Evolutionary conservation across 2,113 vertebrate genomes (phyloP).

Genomic region (Apeltes quadracus): DNA sequence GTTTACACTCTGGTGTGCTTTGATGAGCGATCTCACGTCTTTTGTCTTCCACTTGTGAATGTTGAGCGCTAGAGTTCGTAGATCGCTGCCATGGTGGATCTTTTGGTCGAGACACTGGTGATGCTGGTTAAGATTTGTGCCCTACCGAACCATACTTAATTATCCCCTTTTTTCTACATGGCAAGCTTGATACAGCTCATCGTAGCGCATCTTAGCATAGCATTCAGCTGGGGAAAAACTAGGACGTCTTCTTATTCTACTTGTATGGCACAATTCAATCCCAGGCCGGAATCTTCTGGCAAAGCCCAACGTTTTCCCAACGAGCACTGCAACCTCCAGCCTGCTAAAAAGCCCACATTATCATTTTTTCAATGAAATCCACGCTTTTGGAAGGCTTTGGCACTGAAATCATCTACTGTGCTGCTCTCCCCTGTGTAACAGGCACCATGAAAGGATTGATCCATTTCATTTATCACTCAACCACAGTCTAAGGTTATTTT

Average conservation of each 20-base stretch:
- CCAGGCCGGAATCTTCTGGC: conserved; percentile 39
- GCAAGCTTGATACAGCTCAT: conserved; percentile 52
- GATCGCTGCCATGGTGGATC: conserved; percentile 5
- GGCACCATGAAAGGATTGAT: conserved; percentile 16
- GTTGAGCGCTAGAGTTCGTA: conserved; percentile 1
- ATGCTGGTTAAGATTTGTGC: conserved; percentile 58
- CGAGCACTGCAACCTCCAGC: conserved; percentile 54
- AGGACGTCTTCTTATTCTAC: conserved; percentile 53
- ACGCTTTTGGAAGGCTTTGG: conserved; percentile 43
- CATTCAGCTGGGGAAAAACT: conserved; percentile 58
- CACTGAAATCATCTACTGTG: conserved; percentile 23
- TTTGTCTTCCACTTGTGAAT: not conserved
- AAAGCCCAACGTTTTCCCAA: conserved; percentile 41
- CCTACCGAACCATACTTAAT: conserved; percentile 42
- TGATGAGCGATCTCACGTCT: conserved; percentile 6
- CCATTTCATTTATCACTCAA: not conserved
- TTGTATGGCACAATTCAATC: conserved; percentile 50
- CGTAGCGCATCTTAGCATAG: conserved; percentile 58
- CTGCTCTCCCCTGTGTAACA: conserved; percentile 11
- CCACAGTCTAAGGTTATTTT: not conserved
- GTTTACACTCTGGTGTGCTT: not conserved
- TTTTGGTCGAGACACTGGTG: conserved; percentile 50
- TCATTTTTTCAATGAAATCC: conserved; percentile 52
- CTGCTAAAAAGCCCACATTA: conserved; percentile 48
- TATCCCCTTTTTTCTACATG: conserved; percentile 60